Evolutionary conservation across 2,888 invertebrate species (phyloP).

Genomic region (Dexiosoma caninum): DNA sequence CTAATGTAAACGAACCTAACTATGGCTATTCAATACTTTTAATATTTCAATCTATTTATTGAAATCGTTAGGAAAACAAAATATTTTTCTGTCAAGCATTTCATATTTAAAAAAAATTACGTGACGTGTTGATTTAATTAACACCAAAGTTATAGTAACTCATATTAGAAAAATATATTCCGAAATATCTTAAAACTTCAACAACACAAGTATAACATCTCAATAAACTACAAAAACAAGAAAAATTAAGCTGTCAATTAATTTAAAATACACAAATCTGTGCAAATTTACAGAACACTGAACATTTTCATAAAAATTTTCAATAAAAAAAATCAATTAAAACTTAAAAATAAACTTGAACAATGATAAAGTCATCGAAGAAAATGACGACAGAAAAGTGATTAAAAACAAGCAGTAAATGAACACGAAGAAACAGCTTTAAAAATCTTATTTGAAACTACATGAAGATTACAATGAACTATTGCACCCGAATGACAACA

Average conservation of each 20-base stretch:
- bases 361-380: slow-evolving; percentile 55
- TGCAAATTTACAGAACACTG: not conserved
- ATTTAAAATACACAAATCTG: slow-evolving; percentile 32
- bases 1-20: too few species aligned
- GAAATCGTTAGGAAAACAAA: too few species aligned
- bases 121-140: too few species aligned
- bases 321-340: not conserved
- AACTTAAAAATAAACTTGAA: slow-evolving; percentile 46
- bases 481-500: slow-evolving; percentile 52
- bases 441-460: slow-evolving; percentile 42
- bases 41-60: too few species aligned
- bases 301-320: not conserved
- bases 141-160: too few species aligned
- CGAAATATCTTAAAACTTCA: not conserved
- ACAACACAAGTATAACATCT: not conserved
- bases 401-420: slow-evolving; percentile 50
- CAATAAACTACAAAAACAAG: slow-evolving; percentile 17
- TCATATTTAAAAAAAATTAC: too few species aligned
- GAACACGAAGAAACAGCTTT: slow-evolving; percentile 46
- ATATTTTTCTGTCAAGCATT: too few species aligned
- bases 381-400: slow-evolving; percentile 53
- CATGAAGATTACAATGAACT: slow-evolving; percentile 53
- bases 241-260: slow-evolving; percentile 25
- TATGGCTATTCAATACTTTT: too few species aligned
- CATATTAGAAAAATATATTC: not conserved